A percentile compares a stretch with the other conserved stretches of the same genome.
These are phyloP conservation scores for Siphamia tubifer DNA, from an alignment of 2,113 vertebrate species.

Conservation along the genomic window DNA sequence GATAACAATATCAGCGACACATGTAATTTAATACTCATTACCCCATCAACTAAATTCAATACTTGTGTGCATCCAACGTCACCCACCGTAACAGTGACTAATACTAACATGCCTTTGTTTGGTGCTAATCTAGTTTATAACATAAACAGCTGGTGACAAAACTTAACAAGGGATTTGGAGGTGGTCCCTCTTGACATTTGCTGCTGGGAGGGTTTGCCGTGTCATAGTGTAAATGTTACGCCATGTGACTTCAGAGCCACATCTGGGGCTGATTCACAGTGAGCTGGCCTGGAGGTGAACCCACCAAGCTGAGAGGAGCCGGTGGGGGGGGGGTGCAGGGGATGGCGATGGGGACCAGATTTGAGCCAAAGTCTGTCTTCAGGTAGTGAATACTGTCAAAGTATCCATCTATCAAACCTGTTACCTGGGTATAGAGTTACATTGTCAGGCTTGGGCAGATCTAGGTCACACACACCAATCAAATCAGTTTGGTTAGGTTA, in stretches of 20 bases:
- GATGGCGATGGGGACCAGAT: not conserved
- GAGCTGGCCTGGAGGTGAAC: constrained; percentile 59
- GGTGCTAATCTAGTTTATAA: constrained; percentile 3
- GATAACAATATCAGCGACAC: not conserved
- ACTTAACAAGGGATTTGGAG: constrained; percentile 8
- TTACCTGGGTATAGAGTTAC: constrained; percentile 13
- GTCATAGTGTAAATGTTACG: not conserved
- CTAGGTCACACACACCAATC: constrained; percentile 26
- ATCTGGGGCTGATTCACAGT: constrained; percentile 66
- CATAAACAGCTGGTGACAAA: constrained; percentile 16
- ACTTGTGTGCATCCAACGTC: not conserved
- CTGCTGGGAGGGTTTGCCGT: constrained; percentile 22
- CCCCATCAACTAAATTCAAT: not conserved
- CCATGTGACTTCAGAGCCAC: constrained; percentile 34
- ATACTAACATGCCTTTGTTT: not conserved
- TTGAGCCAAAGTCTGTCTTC: not conserved
- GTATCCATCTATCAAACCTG: constrained; percentile 14
- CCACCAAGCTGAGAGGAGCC: not conserved
- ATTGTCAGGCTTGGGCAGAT: not conserved
- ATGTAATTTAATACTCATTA: not conserved
- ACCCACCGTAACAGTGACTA: not conserved
- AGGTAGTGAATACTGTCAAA: constrained; percentile 19
- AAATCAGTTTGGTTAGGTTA: constrained; percentile 16
- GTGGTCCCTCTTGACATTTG: constrained; percentile 27
- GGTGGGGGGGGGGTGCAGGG: not conserved